Conservation (phyloP, 2,113 vertebrate genomes). For the Meleagris gallopavo region DNA sequence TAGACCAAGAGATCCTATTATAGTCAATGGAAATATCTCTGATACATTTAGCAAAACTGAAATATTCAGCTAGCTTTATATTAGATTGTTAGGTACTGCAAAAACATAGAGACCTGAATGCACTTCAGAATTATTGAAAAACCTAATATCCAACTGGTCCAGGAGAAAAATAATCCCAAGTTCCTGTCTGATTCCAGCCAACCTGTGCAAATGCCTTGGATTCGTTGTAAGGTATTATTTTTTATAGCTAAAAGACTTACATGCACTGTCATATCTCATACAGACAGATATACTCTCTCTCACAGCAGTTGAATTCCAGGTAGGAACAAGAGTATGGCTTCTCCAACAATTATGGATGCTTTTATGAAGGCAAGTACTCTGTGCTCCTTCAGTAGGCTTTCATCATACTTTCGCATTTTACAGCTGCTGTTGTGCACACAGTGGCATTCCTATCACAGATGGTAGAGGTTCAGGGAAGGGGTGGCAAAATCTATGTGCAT, state of each 20-base stretch:
- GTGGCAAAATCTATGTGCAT: accelerated
- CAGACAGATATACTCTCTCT: neutral
- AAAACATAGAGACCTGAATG: neutral
- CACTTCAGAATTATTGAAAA: neutral
- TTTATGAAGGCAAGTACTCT: neutral
- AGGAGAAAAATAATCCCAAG: neutral
- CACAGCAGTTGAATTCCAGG: neutral
- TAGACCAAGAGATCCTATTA: neutral
- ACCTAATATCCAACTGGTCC: neutral
- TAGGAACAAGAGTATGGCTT: neutral
- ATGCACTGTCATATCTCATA: neutral
- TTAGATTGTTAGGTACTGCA: neutral
- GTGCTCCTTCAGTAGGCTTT: neutral
- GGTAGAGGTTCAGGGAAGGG: neutral
- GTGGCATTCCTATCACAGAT: neutral
- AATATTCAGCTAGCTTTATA: neutral
- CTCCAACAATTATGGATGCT: neutral
- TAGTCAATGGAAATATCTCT: neutral
- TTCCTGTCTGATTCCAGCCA: neutral
- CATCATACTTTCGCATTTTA: accelerated
- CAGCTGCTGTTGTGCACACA: neutral
- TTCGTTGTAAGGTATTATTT: accelerated
- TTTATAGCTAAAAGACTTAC: neutral
- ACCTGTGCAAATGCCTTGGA: neutral
- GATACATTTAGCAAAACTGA: neutral